Evolutionary conservation across 53 echinoderm and acorn worm genomes (phyloP).

Genomic region (Patiria pectinifera): DNA sequence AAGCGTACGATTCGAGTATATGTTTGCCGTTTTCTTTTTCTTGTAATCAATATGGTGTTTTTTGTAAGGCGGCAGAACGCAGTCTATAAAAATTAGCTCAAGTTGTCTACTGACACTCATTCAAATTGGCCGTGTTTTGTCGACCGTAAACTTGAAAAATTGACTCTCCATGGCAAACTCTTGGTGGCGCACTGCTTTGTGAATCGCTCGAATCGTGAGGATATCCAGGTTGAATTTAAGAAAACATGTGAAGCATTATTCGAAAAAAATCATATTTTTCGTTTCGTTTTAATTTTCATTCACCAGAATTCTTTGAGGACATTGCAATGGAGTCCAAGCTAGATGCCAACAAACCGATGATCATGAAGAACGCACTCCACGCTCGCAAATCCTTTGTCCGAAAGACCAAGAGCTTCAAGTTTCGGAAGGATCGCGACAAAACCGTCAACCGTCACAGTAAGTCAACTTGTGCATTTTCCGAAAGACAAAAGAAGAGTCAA

Average conservation of each 20-base stretch:
- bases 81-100: too few relatives aligned
- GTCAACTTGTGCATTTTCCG: slow-evolving; percentile 43
- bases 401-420: slow-evolving; percentile 99
- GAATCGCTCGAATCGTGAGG: too few relatives aligned
- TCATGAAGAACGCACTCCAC: slow-evolving; percentile 99
- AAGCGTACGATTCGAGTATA: too few relatives aligned
- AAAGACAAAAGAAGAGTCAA: neutral
- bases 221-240: too few relatives aligned
- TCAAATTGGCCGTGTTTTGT: too few relatives aligned
- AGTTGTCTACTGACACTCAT: too few relatives aligned
- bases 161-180: too few relatives aligned
- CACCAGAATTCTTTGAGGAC: slow-evolving; percentile 95
- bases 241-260: neutral
- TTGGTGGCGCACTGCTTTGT: too few relatives aligned
- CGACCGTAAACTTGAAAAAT: too few relatives aligned
- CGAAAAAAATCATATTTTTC: neutral
- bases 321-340: slow-evolving; percentile 93
- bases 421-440: slow-evolving; percentile 87
- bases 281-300: neutral
- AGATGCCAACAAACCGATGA: slow-evolving; percentile 94
- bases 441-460: slow-evolving; percentile 86
- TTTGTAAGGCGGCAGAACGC: too few relatives aligned
- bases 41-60: too few relatives aligned
- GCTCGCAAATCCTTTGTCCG: slow-evolving; percentile 96
- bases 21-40: too few relatives aligned